A percentile compares a stretch with the other conserved stretches of the same genome.
Conservation (phyloP, 2,113 vertebrate genomes). For the Corydoras sp. region DNA sequence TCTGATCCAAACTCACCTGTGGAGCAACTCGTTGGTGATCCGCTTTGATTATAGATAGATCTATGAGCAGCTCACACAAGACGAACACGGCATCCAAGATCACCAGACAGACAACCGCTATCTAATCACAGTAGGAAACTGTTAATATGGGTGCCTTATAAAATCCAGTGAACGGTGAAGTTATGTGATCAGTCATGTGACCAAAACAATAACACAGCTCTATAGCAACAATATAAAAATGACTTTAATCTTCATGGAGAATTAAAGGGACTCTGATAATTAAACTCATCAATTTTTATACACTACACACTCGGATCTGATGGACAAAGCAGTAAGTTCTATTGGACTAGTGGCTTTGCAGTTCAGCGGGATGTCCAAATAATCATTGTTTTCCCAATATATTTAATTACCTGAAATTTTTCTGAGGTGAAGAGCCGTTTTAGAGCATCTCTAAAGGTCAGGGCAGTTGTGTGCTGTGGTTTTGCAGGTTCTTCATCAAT, state of each 20-base stretch:
- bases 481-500: slow-evolving; percentile 45
- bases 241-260: no score
- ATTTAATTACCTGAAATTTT: slow-evolving; percentile 78
- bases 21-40: slow-evolving; percentile 67
- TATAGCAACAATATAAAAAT: no score
- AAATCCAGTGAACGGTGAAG: no score
- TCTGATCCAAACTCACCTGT: slow-evolving; percentile 60
- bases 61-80: slow-evolving; percentile 81
- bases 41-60: slow-evolving; percentile 73
- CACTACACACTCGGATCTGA: no score
- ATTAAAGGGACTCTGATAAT: no score
- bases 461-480: neutral
- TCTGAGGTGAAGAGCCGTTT: slow-evolving; percentile 74
- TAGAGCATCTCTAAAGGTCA: slow-evolving; percentile 69
- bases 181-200: no score
- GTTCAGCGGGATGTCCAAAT: no score
- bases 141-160: neutral
- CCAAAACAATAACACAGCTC: neutral
- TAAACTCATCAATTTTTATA: no score
- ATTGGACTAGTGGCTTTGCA: no score
- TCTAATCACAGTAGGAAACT: slow-evolving; percentile 57
- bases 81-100: slow-evolving; percentile 87
- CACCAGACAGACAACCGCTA: slow-evolving; percentile 82
- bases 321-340: no score
- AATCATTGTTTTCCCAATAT: neutral